Conservation (phyloP, 1,140 invertebrate genomes). For the Drosophila nigrodunni region DNA sequence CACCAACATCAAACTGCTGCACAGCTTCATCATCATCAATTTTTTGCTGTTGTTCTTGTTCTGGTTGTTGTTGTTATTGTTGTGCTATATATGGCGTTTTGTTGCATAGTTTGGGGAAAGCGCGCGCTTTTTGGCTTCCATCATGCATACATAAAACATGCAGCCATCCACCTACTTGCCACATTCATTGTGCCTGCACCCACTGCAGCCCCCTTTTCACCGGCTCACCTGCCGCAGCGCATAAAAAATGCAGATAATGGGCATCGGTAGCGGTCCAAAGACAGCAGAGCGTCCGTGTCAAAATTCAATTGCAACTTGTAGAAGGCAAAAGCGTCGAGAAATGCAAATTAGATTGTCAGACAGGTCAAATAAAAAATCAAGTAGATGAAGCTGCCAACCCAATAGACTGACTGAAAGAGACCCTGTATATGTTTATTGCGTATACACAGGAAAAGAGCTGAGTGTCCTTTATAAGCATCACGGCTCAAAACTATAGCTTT, state of each 20-base stretch:
- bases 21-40: slow-evolving; percentile 72
- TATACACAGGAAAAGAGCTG: no score
- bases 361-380: slow-evolving; percentile 11
- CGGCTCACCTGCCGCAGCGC: slow-evolving; percentile 46
- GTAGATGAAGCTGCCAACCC: no score
- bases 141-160: slow-evolving; percentile 72
- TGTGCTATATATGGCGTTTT: slow-evolving; percentile 19
- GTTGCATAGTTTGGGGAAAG: slow-evolving; percentile 28
- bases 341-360: slow-evolving; percentile 73
- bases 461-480: no score
- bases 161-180: slow-evolving; percentile 14
- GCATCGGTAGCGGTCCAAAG: slow-evolving; percentile 41
- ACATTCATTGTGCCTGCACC: background rate
- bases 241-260: slow-evolving; percentile 45
- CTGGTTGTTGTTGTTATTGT: slow-evolving; percentile 19
- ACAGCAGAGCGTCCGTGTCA: slow-evolving; percentile 56
- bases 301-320: slow-evolving; percentile 72
- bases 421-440: no score
- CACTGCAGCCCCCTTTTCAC: background rate
- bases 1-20: slow-evolving; percentile 15
- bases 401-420: no score
- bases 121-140: slow-evolving; percentile 47
- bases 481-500: no score
- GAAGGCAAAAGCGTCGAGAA: slow-evolving; percentile 39
- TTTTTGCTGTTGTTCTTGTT: slow-evolving; percentile 40